Evolutionary conservation across 2,888 invertebrate genomes (phyloP).

Genomic region (Drosophila pseudotakahashii): DNA sequence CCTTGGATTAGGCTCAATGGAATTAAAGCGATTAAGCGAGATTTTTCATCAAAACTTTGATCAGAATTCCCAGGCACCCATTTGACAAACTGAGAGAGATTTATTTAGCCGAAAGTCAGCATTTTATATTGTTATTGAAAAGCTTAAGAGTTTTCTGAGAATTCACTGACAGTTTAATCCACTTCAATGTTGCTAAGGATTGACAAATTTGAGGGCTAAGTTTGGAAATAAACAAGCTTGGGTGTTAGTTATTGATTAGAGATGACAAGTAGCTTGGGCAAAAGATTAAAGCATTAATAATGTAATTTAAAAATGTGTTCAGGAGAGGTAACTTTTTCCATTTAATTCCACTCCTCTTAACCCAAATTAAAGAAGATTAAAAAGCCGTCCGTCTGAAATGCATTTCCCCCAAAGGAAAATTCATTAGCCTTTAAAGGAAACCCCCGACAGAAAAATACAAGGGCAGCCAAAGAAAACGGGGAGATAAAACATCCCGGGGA

Average conservation of each 20-base stretch:
- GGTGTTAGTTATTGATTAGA: background rate
- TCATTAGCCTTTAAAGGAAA: slow-evolving; percentile 14
- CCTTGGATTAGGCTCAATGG: slow-evolving; percentile 50
- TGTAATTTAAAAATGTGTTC: background rate
- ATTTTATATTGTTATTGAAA: slow-evolving; percentile 20
- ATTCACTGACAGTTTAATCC: slow-evolving; percentile 13
- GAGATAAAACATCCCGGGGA: slow-evolving; percentile 48
- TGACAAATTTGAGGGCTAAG: background rate
- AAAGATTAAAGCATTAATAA: background rate
- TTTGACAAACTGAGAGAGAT: slow-evolving; percentile 18
- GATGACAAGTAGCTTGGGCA: background rate
- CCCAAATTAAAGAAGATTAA: background rate
- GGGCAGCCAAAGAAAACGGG: slow-evolving; percentile 10
- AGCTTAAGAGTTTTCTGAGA: slow-evolving; percentile 13
- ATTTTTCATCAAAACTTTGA: slow-evolving; percentile 16
- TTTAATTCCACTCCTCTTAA: background rate
- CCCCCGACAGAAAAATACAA: slow-evolving; percentile 1
- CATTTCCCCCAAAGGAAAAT: slow-evolving; percentile 15
- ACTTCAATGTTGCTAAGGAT: background rate
- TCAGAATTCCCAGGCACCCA: slow-evolving; percentile 8
- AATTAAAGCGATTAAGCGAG: slow-evolving; percentile 32
- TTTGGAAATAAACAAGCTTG: slow-evolving; percentile 1
- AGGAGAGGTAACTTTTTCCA: too few relatives aligned
- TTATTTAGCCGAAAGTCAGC: slow-evolving; percentile 9
- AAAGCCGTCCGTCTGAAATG: background rate